Conservation (phyloP, 2,888 invertebrate species). For the Pandemis heparana region DNA sequence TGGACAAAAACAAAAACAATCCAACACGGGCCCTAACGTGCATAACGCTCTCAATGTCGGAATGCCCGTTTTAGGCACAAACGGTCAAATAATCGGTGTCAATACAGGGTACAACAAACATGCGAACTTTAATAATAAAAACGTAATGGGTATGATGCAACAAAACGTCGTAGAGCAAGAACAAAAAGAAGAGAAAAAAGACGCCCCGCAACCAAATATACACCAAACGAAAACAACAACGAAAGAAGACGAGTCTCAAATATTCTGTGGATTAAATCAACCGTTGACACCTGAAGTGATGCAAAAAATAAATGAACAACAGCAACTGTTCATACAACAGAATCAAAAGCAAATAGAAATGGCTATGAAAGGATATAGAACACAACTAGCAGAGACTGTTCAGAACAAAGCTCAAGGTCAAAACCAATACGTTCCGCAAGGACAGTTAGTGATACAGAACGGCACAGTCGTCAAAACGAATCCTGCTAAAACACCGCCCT, state of each 20-base stretch:
- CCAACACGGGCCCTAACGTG: conserved; percentile 52
- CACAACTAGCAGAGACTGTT: conserved; percentile 69
- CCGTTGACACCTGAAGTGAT: conserved; percentile 82
- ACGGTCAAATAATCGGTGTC: conserved; percentile 87
- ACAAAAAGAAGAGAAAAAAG: conserved; percentile 70
- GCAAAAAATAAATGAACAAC: conserved; percentile 85
- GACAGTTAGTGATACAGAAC: conserved; percentile 78
- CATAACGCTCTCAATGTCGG: conserved; percentile 62
- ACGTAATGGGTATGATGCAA: conserved; percentile 53
- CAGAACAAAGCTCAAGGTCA: conserved; percentile 67
- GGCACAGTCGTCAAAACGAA: conserved; percentile 81
- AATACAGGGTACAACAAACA: conserved; percentile 77
- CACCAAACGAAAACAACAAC: conserved; percentile 58
- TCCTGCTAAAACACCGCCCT: conserved; percentile 85
- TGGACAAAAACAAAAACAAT: conserved; percentile 61
- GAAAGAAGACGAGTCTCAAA: conserved; percentile 78
- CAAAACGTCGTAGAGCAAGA: conserved; percentile 60
- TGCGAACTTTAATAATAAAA: conserved; percentile 68
- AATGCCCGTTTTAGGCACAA: conserved; percentile 82
- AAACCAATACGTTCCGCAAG: conserved; percentile 71
- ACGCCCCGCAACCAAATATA: conserved; percentile 54
- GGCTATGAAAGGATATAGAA: conserved; percentile 81
- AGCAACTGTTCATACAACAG: conserved; percentile 85
- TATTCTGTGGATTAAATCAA: conserved; percentile 78
- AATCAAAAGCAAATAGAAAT: conserved; percentile 84